Evolutionary conservation across 2,113 vertebrate species (phyloP).

Genomic region (Anser brachyrhynchus): DNA sequence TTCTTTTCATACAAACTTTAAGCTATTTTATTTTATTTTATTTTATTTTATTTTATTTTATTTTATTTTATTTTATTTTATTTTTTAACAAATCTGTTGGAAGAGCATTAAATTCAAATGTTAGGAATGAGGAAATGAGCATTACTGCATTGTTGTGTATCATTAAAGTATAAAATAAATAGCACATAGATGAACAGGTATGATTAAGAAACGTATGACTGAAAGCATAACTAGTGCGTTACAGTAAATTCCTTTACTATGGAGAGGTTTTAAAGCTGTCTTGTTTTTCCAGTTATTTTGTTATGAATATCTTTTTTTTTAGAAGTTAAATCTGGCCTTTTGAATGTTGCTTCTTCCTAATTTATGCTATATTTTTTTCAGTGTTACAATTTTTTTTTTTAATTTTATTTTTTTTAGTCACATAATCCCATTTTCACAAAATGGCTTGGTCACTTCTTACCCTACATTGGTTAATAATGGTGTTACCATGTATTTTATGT

Average conservation of each 20-base stretch:
- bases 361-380: not conserved
- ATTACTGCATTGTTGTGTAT: not conserved
- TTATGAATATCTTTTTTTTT: not conserved
- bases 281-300: not conserved
- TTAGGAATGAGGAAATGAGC: not conserved
- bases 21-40: not conserved
- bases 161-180: not conserved
- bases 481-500: not conserved
- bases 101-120: not conserved
- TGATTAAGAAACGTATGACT: not conserved
- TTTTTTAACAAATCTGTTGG: not conserved
- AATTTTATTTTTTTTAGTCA: not conserved
- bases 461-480: not conserved
- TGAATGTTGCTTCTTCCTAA: not conserved
- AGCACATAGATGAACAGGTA: not conserved
- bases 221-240: not conserved
- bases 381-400: not conserved
- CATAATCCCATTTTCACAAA: not conserved
- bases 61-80: not conserved
- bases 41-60: not conserved
- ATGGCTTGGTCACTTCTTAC: not conserved
- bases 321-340: not conserved
- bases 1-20: not conserved
- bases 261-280: accelerated
- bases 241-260: not conserved